Percentiles rank a stretch among this genome's conserved stretches.
Conservation (phyloP, 2,888 invertebrate genomes). For the Epistrophe grossulariae region DNA sequence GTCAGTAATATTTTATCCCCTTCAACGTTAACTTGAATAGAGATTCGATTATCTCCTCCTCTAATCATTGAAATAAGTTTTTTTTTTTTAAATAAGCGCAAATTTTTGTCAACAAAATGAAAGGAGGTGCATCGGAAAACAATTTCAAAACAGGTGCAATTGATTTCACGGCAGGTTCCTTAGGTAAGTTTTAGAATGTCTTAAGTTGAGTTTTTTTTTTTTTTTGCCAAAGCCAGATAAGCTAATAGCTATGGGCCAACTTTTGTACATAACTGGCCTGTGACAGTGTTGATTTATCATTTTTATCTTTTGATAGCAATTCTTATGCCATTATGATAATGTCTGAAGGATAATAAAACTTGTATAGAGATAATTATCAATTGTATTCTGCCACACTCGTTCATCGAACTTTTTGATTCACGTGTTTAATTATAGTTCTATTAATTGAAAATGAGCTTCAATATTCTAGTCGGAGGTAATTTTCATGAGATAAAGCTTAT, state of each 20-base stretch:
- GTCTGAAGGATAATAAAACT: neutral
- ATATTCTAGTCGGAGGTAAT: too few relatives aligned
- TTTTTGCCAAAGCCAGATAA: neutral
- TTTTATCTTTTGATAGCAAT: neutral
- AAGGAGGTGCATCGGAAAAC: constrained; percentile 39
- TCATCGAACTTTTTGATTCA: neutral
- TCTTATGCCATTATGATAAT: neutral
- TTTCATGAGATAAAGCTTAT: too few relatives aligned
- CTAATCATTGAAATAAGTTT: neutral
- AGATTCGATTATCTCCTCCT: neutral
- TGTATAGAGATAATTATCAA: neutral
- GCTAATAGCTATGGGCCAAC: neutral
- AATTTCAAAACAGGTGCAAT: constrained; percentile 85
- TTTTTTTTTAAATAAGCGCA: constrained; percentile 5
- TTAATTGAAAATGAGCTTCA: neutral
- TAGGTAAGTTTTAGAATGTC: constrained; percentile 86
- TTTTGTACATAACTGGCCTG: neutral
- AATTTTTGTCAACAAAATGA: constrained; percentile 62
- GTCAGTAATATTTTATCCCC: constrained; percentile 6
- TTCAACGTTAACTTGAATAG: neutral
- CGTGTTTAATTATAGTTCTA: neutral
- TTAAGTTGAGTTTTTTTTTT: neutral
- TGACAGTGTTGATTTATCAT: neutral
- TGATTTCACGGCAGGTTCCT: constrained; percentile 92
- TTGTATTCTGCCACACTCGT: neutral